These are phyloP conservation scores for Olivierus martensii DNA, from an alignment of 1,140 invertebrate genomes.

Conservation along the genomic window DNA sequence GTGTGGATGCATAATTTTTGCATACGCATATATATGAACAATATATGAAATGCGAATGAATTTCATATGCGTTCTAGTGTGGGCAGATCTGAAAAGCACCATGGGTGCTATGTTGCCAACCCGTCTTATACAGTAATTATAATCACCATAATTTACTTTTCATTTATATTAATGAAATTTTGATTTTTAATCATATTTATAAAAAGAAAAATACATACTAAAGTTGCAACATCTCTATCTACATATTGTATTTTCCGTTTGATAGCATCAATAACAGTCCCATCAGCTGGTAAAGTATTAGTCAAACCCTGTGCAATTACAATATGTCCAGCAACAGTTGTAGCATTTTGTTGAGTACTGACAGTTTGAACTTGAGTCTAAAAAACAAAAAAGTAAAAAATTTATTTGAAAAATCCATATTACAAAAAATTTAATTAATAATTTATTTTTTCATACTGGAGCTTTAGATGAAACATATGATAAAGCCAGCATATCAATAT, in stretches of 20 bases:
- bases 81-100: too few species aligned
- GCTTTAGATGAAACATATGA: constrained; percentile 6
- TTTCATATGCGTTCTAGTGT: too few species aligned
- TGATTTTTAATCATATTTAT: not conserved
- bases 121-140: too few species aligned
- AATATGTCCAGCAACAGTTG: constrained; percentile 13
- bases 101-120: too few species aligned
- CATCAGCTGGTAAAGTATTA: not conserved
- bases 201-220: not conserved
- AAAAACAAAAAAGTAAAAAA: not conserved
- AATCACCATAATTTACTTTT: too few species aligned
- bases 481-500: constrained; percentile 35
- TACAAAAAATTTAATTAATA: not conserved
- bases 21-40: too few species aligned
- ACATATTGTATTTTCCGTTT: constrained; percentile 14
- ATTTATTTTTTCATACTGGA: not conserved
- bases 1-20: too few species aligned
- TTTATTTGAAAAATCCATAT: constrained; percentile 1
- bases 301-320: constrained; percentile 5
- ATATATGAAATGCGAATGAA: too few species aligned
- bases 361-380: constrained; percentile 10
- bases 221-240: constrained; percentile 10
- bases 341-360: constrained; percentile 8
- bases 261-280: constrained; percentile 9
- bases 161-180: too few species aligned